These are phyloP conservation scores for Diorhabda carinulata DNA, from an alignment of 1,140 invertebrate species.

Conservation along the genomic window DNA sequence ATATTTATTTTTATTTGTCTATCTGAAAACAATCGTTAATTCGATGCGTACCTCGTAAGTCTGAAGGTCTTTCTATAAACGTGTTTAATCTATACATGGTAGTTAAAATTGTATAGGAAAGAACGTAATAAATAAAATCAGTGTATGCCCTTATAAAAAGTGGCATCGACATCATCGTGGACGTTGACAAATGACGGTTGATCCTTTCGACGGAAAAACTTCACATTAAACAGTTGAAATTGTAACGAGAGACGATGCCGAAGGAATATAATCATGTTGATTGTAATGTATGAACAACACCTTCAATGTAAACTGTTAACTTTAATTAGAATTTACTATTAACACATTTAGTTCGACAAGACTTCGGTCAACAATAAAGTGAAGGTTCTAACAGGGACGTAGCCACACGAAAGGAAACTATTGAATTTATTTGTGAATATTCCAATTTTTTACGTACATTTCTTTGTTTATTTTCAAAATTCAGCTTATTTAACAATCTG, in stretches of 20 bases:
- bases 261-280: slow-evolving; percentile 33
- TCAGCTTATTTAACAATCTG: too few relatives aligned
- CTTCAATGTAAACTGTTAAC: slow-evolving; percentile 41
- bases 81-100: slow-evolving; percentile 18
- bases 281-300: slow-evolving; percentile 45
- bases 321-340: slow-evolving; percentile 46
- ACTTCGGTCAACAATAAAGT: slow-evolving; percentile 28
- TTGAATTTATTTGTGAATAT: too few relatives aligned
- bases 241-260: slow-evolving; percentile 26
- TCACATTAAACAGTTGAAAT: slow-evolving; percentile 24
- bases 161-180: slow-evolving; percentile 12
- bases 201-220: background rate
- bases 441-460: too few relatives aligned
- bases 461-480: too few relatives aligned
- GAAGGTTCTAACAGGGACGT: slow-evolving; percentile 12
- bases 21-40: background rate
- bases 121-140: slow-evolving; percentile 16
- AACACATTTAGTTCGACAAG: slow-evolving; percentile 41
- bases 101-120: slow-evolving; percentile 18
- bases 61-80: slow-evolving; percentile 1
- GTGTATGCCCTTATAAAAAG: slow-evolving; percentile 19
- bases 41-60: background rate
- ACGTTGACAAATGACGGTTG: slow-evolving; percentile 18
- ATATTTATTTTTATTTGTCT: too few relatives aligned
- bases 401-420: background rate